phyloP scores from a whole-genome alignment of 2,113 vertebrate species.

The Macrotis lagotis region DNA sequence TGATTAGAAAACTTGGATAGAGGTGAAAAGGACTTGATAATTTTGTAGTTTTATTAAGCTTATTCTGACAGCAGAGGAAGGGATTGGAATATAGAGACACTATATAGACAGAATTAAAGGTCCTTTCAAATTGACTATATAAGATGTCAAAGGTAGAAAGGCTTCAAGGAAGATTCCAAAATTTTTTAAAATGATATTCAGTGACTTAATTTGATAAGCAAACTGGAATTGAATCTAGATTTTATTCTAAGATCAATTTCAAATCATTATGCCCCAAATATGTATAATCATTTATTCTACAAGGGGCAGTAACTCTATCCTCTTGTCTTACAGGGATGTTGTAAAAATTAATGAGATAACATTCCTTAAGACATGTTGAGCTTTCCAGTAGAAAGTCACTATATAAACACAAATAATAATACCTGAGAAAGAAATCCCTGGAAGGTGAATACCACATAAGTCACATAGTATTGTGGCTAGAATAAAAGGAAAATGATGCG shows the following conservation, averaged over 20 bases:
- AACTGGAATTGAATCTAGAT: too few species aligned
- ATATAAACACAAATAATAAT: background rate
- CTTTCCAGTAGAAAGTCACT: constrained; percentile 19
- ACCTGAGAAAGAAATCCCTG: background rate
- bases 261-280: background rate
- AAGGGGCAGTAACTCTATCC: constrained; percentile 36
- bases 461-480: constrained; percentile 20
- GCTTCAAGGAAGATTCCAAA: too few species aligned
- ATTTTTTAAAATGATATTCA: too few species aligned
- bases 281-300: constrained; percentile 29
- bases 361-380: constrained; percentile 31
- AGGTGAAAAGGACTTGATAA: too few species aligned
- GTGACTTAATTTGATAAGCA: too few species aligned
- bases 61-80: too few species aligned
- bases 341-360: constrained; percentile 34
- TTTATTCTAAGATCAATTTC: background rate
- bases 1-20: too few species aligned
- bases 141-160: too few species aligned
- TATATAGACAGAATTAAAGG: too few species aligned
- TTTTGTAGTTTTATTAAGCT: too few species aligned
- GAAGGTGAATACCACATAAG: background rate
- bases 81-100: too few species aligned
- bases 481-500: background rate
- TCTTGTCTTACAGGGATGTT: background rate
- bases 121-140: too few species aligned